Conservation (phyloP, 2,797 vertebrate species). For the Sebastes hopkinsi region DNA sequence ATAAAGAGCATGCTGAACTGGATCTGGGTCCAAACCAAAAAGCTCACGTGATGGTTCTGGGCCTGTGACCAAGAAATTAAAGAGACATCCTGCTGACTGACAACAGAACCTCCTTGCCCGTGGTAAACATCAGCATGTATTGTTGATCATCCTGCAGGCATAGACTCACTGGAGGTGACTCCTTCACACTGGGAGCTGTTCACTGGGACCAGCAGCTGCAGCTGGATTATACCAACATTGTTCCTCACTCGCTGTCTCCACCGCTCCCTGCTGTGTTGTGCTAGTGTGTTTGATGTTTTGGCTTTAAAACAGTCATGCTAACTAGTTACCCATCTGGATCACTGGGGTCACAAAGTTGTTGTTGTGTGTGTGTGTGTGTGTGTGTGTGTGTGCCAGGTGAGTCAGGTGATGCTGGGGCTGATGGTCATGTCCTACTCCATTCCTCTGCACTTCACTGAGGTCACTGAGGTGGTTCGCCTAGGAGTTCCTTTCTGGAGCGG, state of each 20-base stretch:
- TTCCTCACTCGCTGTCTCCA: not conserved
- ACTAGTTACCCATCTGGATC: not conserved
- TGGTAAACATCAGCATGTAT: too few species aligned
- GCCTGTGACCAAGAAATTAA: too few species aligned
- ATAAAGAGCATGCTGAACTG: not conserved
- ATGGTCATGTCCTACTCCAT: conserved; percentile 79
- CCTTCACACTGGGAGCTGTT: too few species aligned
- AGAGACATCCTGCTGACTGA: too few species aligned
- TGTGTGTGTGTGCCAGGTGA: conserved; percentile 63
- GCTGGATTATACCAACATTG: not conserved
- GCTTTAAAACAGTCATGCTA: not conserved
- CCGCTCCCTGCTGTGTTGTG: not conserved
- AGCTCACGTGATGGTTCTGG: not conserved
- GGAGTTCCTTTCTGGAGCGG: conserved; percentile 83
- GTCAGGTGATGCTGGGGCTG: conserved; percentile 80
- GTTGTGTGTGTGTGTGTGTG: conserved; percentile 4
- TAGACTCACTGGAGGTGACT: too few species aligned
- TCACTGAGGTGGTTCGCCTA: conserved; percentile 68
- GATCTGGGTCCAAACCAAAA: not conserved
- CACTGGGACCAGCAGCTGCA: too few species aligned
- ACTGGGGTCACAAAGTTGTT: not conserved
- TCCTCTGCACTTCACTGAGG: conserved; percentile 65
- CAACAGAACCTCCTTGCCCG: too few species aligned
- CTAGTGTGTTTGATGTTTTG: not conserved
- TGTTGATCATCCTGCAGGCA: too few species aligned